These are phyloP conservation scores for Oligia latruncula DNA, from an alignment of 2,888 invertebrate genomes.

Conservation along the genomic window DNA sequence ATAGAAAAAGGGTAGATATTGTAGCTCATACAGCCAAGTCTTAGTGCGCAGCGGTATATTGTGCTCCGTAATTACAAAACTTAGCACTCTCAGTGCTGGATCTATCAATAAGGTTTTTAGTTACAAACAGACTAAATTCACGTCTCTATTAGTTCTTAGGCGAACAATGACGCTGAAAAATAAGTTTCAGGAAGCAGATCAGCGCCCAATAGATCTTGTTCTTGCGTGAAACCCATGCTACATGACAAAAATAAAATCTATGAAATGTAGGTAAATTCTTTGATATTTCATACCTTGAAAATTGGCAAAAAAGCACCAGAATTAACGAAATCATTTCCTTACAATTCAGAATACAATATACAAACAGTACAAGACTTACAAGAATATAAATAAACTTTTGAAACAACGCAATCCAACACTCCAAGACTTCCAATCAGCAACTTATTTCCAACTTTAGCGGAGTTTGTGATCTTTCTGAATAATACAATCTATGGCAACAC, in stretches of 20 bases:
- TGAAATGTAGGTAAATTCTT: not conserved
- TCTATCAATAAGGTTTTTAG: not conserved
- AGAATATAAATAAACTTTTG: slow-evolving; percentile 25
- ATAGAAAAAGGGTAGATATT: too few relatives aligned
- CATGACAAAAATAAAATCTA: not conserved
- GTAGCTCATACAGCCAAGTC: too few relatives aligned
- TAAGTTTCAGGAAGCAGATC: not conserved
- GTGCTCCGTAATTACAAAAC: not conserved
- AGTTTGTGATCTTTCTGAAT: slow-evolving; percentile 51
- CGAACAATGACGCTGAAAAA: too few relatives aligned
- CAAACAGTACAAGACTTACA: not conserved
- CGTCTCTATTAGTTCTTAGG: too few relatives aligned
- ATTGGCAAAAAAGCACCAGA: not conserved
- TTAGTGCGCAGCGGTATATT: not conserved
- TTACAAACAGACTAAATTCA: not conserved
- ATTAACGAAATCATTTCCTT: not conserved
- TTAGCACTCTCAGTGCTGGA: not conserved
- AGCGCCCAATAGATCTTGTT: not conserved
- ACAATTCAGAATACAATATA: not conserved
- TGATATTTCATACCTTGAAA: not conserved
- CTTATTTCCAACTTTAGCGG: slow-evolving; percentile 23
- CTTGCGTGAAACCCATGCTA: not conserved
- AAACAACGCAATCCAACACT: slow-evolving; percentile 4
- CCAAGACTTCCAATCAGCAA: slow-evolving; percentile 28
- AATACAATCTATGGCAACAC: slow-evolving; percentile 38